Conservation (phyloP, 2,888 invertebrate species). For the Cartodere bifasciata region DNA sequence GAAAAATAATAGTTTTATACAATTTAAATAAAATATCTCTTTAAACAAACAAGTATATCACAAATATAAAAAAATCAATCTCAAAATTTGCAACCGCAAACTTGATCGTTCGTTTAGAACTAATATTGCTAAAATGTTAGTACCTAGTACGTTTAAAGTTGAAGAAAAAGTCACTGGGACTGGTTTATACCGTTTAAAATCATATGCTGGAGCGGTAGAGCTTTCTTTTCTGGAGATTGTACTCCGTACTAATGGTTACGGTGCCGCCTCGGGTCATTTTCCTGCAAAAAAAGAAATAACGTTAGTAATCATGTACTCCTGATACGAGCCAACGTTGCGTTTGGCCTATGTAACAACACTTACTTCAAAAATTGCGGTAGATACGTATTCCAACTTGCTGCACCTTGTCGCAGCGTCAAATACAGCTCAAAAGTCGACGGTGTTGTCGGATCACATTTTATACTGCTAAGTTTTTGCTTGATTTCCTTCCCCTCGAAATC, state of each 20-base stretch:
- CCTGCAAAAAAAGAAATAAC: constrained; percentile 39
- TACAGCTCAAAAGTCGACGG: constrained; percentile 83
- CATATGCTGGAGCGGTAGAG: constrained; percentile 71
- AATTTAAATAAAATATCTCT: too few relatives aligned
- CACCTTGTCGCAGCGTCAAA: constrained; percentile 72
- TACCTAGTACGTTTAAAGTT: too few relatives aligned
- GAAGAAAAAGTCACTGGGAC: too few relatives aligned
- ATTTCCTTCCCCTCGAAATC: constrained; percentile 60
- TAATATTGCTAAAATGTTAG: too few relatives aligned
- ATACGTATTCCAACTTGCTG: constrained; percentile 71
- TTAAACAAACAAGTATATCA: too few relatives aligned
- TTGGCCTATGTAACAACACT: constrained; percentile 35
- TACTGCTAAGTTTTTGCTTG: constrained; percentile 58
- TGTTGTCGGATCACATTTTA: constrained; percentile 73
- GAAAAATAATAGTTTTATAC: too few relatives aligned
- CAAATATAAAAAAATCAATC: too few relatives aligned
- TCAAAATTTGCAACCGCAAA: too few relatives aligned
- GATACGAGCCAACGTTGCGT: too few relatives aligned
- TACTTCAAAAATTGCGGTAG: constrained; percentile 81
- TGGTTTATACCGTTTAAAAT: too few relatives aligned
- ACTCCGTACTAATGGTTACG: constrained; percentile 76
- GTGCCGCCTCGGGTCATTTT: constrained; percentile 74
- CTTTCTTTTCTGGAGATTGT: constrained; percentile 79
- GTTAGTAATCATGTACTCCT: too few relatives aligned
- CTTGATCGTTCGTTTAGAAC: too few relatives aligned